These are phyloP conservation scores for Gorsachius goisagi DNA, from an alignment of 2,113 vertebrate genomes.

Conservation along the genomic window DNA sequence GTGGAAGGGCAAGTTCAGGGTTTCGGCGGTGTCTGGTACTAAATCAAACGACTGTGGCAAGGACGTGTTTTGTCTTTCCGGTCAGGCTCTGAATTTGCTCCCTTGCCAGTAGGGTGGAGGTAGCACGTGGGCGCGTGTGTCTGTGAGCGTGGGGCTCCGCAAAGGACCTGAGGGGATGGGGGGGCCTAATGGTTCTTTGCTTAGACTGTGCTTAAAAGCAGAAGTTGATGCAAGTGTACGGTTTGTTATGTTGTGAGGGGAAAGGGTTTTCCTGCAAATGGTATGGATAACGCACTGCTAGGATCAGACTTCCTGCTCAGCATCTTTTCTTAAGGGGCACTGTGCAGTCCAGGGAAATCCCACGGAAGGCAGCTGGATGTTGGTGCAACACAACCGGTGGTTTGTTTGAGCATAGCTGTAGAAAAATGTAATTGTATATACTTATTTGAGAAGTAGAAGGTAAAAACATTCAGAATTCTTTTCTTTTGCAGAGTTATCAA, in stretches of 20 bases:
- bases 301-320: background rate
- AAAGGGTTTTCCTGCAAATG: background rate
- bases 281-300: background rate
- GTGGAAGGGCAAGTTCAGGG: background rate
- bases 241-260: background rate
- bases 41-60: background rate
- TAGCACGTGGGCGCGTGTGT: background rate
- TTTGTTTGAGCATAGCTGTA: background rate
- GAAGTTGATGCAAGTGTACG: background rate
- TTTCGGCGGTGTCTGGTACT: background rate
- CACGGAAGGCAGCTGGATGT: background rate
- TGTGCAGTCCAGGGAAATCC: background rate
- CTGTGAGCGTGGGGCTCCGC: background rate
- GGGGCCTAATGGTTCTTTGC: background rate
- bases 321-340: background rate
- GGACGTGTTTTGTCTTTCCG: background rate
- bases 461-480: background rate
- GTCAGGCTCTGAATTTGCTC: background rate
- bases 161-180: background rate
- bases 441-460: background rate
- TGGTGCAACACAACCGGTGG: background rate
- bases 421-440: background rate
- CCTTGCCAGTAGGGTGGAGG: background rate
- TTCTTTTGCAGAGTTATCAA: slow-evolving; percentile 3
- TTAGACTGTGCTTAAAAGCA: background rate